Base-by-base conservation (phyloP, 2,797 vertebrate genomes). In the Dendrocincla tyrannina region DNA sequence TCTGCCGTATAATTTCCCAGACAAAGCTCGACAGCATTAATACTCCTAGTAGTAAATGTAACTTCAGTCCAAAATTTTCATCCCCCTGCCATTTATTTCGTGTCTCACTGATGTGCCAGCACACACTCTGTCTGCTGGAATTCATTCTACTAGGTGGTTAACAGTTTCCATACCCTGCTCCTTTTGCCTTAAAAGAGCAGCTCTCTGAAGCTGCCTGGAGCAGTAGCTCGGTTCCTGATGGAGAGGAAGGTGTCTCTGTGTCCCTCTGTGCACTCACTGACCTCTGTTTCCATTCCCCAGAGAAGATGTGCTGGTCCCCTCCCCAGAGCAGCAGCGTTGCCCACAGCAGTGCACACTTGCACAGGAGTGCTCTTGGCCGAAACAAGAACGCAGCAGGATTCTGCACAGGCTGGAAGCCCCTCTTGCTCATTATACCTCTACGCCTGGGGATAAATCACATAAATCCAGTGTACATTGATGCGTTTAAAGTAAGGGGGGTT, bases 361-460 rank as follows among this genome's bases (percentile, higher is more conserved):
- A 96, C 95, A 92, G 95, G 35, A 93, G 94, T 15, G 83, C 97
- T 89, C 94, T 93, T 1, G 94, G 85, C 93, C 92, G 88, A 59
- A 95, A 46, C 81, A 97, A 63, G 97, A 94, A 76, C 77, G 7
- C 86, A 17, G 95, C 97, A 60, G 97, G 79, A 66, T 64, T 91
- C 60, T 95, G 88, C 86, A 76, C 91, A 24, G 96, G 95, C 89
- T 99, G 98, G 98, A 98, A 98, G 64, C 98, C 98, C 55, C 98
- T 99, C 76, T 62, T 99, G 95, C 98, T 99, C 74, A 98, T 99
- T 13, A 98, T 99, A 91, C 98, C 98, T 94, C 98, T 99, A 8
- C 98, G 98, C 28, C 96, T 99, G 63, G 98, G 98, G 92, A 98
- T 99, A 88, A 99, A 99, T 97, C 98, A 98, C 97, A 99, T 99